Base-by-base conservation (phyloP, 1,140 invertebrate species). In the Meteorus sp. region DNA sequence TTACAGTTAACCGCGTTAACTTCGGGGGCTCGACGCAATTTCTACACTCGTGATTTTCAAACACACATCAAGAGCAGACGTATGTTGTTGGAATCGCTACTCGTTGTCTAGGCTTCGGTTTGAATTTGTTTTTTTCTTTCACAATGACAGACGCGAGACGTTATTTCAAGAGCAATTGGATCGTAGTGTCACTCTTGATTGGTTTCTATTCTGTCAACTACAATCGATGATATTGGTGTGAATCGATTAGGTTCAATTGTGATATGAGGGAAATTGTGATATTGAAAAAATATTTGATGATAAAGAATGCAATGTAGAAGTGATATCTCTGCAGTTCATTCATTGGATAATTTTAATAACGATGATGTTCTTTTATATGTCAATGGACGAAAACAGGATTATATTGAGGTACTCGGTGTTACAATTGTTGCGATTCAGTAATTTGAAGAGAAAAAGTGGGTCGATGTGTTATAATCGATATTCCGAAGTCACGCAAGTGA, bases 21-120 rank as follows among this genome's bases (percentile, higher is more conserved):
- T 27, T 53, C 17, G 51, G 51, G 51, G 22, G 20, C 27, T 53
- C 20, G 23, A 39, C 41, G 35, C 22, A 25, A 41, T 41, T 22
- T 20, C 23, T 52, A 52, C 50, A 52, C 22, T 41, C 17, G 31
- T 53, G 50, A 1, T 11, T 39, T 20, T 9, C 31, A 41, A 31
- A 53, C 37, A 22, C 17, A 35, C 51, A n/a, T 22, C 51, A 22
- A 41, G 13, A 20, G 31, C 51, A 22, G 37, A 39, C 35, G 20
- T 11, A 53, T 35, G 20, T 19, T 23, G 51, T 27, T 22, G n/a
- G 31, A 39, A 23, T 23, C 19, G 23, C 37, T 22, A 39, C 27
- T 31, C 37, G 51, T 41, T 29, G 22, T 25, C 22, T 25, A 29
- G 25, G n/a, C 33, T 20, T 20, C 37, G 23, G 37, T 39, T 53